Base-by-base conservation (phyloP, 1,140 invertebrate species). In the Cyphomyrmex costatus region DNA sequence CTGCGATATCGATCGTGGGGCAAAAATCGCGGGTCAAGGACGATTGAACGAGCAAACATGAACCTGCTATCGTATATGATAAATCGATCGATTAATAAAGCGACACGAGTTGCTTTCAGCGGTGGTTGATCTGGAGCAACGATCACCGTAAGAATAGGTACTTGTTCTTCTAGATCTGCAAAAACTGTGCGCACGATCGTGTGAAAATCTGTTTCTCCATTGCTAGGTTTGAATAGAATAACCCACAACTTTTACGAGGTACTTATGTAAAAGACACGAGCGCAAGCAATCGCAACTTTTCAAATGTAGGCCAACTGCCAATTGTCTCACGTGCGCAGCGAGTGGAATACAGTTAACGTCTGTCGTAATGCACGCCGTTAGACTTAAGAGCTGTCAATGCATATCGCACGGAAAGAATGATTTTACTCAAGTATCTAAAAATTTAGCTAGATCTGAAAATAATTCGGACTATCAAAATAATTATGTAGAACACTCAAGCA, bases 271-370 rank as follows among this genome's bases (percentile, higher is more conserved):
- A 60, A 86, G 46, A 46, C 77, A 30, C 33, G 61, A 74, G 51
- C 27, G 53, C 33, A 60, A 77, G 86, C 85, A 88, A 88, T 88
- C 76, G 86, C 68, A 79, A 86, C 84, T 87, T 82, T 63, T 89
- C 53, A 70, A 77, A 93, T 92, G 63, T 92, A 90, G 92, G 91
- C 77, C 92, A 92, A 63, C 85, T 56, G 86, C 84, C 89, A 86
- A 93, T 93, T 93, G 90, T 92, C 90, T 90, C 79, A 86, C 71
- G 85, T 85, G 80, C 71, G 63, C 73, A 49, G 77, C 63, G 79
- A 76, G 19, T 60, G 87, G 66, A 79, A 86, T 88, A 66, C 60
- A 90, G 76, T 66, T 87, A 82, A 71, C 70, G 70, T 51, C 80
- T 49, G 63, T 65, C 70, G 19, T 63, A 84, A 82, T 68, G 33